phyloP scores from a whole-genome alignment of 2,797 vertebrate genomes.

The Acanthis flammea region DNA sequence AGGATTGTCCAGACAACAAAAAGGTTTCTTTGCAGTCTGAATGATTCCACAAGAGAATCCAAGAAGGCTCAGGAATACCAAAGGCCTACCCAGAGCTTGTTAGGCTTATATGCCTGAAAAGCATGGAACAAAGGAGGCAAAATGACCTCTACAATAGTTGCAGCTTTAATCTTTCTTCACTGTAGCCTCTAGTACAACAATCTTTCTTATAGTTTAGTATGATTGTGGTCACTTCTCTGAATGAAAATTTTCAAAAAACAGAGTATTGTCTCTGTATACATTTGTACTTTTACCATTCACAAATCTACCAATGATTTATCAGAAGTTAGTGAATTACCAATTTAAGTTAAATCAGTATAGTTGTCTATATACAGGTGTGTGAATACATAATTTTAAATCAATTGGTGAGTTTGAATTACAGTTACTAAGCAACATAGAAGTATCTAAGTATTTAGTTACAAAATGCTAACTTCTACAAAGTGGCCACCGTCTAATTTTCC shows the following conservation, averaged over 20 bases:
- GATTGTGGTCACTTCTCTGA: background rate
- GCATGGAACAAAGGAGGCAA: background rate
- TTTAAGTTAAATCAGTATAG: background rate
- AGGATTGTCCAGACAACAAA: background rate
- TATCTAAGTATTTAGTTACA: background rate
- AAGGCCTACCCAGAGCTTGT: background rate
- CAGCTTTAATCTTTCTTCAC: background rate
- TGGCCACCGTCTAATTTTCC: background rate
- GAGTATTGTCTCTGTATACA: background rate
- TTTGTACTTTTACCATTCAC: background rate
- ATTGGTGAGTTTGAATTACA: background rate
- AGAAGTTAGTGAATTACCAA: background rate
- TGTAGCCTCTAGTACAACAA: background rate
- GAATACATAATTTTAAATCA: background rate
- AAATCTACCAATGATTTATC: background rate
- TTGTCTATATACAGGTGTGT: accelerated
- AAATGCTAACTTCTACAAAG: background rate
- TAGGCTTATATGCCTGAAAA: background rate
- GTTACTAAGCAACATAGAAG: background rate
- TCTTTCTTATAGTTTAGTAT: background rate
- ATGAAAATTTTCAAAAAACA: background rate
- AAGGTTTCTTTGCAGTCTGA: background rate
- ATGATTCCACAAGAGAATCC: background rate
- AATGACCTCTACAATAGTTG: background rate
- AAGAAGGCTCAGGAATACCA: background rate